Evolutionary conservation across 1,140 invertebrate species (phyloP), one percentile per base, ranked within the genome.

Genomic region (Drosophila chauvacae): DNA sequence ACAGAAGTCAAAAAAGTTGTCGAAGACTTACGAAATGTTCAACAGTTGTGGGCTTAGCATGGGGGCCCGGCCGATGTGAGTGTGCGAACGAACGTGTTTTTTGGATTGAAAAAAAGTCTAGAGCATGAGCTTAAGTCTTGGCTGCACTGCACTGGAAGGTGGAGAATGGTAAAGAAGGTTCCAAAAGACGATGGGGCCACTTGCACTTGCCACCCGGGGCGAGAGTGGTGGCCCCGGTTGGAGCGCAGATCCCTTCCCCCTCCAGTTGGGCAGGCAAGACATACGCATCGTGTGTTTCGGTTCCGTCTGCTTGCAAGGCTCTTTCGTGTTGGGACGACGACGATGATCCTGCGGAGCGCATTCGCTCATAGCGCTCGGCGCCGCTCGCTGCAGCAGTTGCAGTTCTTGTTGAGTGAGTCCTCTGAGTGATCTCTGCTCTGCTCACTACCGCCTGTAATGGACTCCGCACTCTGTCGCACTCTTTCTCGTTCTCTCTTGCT

Each of bases 1-100:
- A 56, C 64, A 69, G 68, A 69, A 70, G 53, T 57, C 48, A 45
- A 70, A 55, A 70, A 73, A 58, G 65, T 33, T 30, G 33, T 42
- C 11, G 47, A 71, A 70, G 39, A 39, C 65, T 35, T 30, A 56
- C 66, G 45, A 71, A 74, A 45, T 61, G 30, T 58, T 58, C 69
- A 71, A 74, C 71, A 73, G 50, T 70, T 23, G 50, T 56, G 14
- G 53, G 53, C 35, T 39, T 56, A n/a, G 57, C 57, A 39, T 59
- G n/a, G 33, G 41, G 28, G 30, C 9, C 57, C 30, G 39, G 28
- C 70, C 44, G 62, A 37, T 58, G 48, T 48, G 69, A 23, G 20
- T 35, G 7, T 33, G 33, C 72, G 28, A 69, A 23, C 23, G 23
- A 23, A 44, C 26, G 35, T 71, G 14, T 35, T 18, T 35, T 18